Percentiles rank a stretch among this genome's conserved stretches.
These are phyloP conservation scores for Clarias batrachus DNA, from an alignment of 2,113 vertebrate genomes.

Conservation along the genomic window DNA sequence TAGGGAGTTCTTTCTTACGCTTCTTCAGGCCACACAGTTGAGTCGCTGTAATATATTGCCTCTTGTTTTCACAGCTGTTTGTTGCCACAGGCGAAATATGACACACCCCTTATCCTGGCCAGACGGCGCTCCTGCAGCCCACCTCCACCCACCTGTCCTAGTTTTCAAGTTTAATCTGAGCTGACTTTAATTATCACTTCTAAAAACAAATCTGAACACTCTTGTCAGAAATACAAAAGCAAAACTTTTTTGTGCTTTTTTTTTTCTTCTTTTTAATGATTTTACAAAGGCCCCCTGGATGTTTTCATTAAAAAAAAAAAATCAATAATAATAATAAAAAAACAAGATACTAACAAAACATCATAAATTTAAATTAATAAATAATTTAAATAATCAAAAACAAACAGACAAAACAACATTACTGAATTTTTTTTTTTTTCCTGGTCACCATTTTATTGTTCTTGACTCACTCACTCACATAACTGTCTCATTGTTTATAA, in stretches of 20 bases:
- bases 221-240: not conserved
- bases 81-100: not conserved
- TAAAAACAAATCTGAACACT: not conserved
- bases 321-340: no score
- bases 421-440: no score
- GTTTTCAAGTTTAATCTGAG: not conserved
- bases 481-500: no score
- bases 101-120: not conserved
- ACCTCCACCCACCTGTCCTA: not conserved
- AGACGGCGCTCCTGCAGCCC: not conserved
- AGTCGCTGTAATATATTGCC: not conserved
- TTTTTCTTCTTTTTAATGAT: not conserved
- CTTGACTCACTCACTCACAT: no score
- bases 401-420: no score
- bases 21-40: slow-evolving; percentile 1
- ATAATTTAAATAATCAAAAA: not conserved
- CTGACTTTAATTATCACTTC: not conserved
- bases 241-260: not conserved
- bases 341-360: no score
- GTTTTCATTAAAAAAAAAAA: not conserved
- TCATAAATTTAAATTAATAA: no score
- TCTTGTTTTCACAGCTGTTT: not conserved
- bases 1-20: slow-evolving; percentile 6
- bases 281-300: not conserved
- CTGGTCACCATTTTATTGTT: no score